phyloP scores from a whole-genome alignment of 2,797 vertebrate species.

The Alcedo quadribrachys region DNA sequence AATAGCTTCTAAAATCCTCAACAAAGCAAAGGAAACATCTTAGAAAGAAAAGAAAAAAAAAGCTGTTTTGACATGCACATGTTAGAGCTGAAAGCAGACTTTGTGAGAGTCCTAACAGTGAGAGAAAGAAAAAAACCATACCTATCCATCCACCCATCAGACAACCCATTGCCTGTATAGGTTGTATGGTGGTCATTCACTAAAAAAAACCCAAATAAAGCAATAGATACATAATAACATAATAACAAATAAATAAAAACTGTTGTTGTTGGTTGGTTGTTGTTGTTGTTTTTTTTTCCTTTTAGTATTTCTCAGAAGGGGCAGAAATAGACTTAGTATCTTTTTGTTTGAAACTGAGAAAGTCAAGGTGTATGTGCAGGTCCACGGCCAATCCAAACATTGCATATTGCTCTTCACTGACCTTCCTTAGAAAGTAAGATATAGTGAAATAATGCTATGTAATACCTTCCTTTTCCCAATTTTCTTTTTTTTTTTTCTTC shows the following conservation, averaged over 20 bases:
- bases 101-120: background rate
- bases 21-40: background rate
- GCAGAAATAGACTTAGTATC: background rate
- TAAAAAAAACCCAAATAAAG: background rate
- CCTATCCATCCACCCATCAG: background rate
- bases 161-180: accelerated
- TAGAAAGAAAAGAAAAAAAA: background rate
- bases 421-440: background rate
- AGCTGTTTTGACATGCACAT: background rate
- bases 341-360: background rate
- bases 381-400: accelerated
- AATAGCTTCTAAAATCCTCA: background rate
- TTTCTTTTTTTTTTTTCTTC: background rate
- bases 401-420: background rate
- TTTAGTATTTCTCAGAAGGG: background rate
- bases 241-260: background rate
- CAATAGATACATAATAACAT: background rate
- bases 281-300: too few relatives aligned
- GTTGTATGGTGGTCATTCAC: background rate
- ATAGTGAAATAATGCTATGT: background rate
- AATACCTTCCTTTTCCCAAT: background rate
- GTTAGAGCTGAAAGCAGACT: background rate
- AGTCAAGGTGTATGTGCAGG: background rate
- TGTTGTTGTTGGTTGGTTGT: background rate
- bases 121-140: background rate